Base-by-base conservation (phyloP, 1,140 invertebrate species). In the Scylla paramamosain region DNA sequence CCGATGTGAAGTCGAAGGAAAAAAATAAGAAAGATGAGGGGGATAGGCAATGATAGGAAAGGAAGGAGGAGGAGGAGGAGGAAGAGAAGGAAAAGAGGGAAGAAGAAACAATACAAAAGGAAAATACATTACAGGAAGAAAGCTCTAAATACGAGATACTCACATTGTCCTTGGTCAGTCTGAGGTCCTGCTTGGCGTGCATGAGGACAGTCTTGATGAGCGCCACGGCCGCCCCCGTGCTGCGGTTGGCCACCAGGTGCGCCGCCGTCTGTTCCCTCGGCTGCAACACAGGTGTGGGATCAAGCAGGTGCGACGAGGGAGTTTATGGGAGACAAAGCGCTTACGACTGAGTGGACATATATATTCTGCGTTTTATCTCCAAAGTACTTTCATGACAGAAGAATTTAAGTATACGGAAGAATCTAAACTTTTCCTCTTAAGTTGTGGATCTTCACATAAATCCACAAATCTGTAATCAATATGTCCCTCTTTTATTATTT, bases 241-340 rank as follows among this genome's bases (percentile, higher is more conserved):
- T 96, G 8, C 96, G 89, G 8, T 91, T 93, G 20, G 96, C 93
- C 32, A 95, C 96, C 82, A 96, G 91, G 87, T 96, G 96, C 0
- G 93, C 96, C 10, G 94, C 91, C 25, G 96, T 95, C 93, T 96
- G 96, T n/a, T 96, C 95, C 48, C 96, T 96, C 25, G 96, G 96
- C 96, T 96, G 86, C 20, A 94, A 84, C 46, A 93, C 45, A 87
- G 20, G 20, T 89, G 48, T 29, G 32, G 45, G 29, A 45, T 93
- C 84, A 92, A 39, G 16, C 32, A 16, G 28, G 12, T 82, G 31
- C 0, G 0, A 0, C 8, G 46, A 3, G 82, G 20, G 52, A 25
- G 14, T 20, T 16, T 20, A 4, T 8, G 29, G 46, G 28, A 91
- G 46, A 52, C 90, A 95, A 16, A 8, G 39, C 0, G 8, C 6